A percentile compares a stretch with the other conserved stretches of the same genome.
Evolutionary conservation across 1,140 invertebrate species (phyloP).

Genomic region (fruit fly (Drosophila melanogaster)): Release_6_plus_ISO1_MT NT_033777.3:14735001-14735500

Average conservation of each 20-base stretch:
- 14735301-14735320: not conserved
- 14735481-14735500: constrained; percentile 54
- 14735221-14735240: not conserved
- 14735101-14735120: constrained; percentile 8
- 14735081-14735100: not conserved
- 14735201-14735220: too few relatives aligned
- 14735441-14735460: constrained; percentile 19
- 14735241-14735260: not conserved
- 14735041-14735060: constrained; percentile 35
- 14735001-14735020: constrained; percentile 65
- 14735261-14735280: not conserved
- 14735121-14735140: too few relatives aligned
- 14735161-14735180: too few relatives aligned
- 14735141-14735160: too few relatives aligned
- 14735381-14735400: constrained; percentile 26
- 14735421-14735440: constrained; percentile 23
- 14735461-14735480: constrained; percentile 37
- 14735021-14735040: constrained; percentile 35
- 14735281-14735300: not conserved
- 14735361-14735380: constrained; percentile 35
- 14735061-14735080: not conserved
- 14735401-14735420: constrained; percentile 44
- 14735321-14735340: constrained; percentile 7
- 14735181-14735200: too few relatives aligned
- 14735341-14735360: constrained; percentile 2